phyloP scores from a whole-genome alignment of 2,113 vertebrate species.

The Podilymbus podiceps region DNA sequence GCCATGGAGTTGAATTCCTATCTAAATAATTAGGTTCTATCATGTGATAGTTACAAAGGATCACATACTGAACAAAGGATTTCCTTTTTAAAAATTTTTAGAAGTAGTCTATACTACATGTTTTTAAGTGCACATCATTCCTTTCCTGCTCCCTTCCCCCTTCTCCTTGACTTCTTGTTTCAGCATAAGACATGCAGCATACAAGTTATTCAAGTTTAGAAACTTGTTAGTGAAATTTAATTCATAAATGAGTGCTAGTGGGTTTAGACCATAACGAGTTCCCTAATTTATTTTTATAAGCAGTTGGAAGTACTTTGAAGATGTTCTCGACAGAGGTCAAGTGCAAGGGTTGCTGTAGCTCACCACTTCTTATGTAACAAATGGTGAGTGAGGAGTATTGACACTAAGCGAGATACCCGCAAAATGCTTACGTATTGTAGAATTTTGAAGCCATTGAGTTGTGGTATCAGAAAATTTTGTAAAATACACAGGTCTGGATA shows the following conservation, averaged over 20 bases:
- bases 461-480: not conserved
- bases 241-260: not conserved
- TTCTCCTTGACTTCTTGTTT: not conserved
- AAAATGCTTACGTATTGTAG: not conserved
- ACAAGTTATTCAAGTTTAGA: slow-evolving; percentile 39
- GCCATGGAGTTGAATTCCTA: not conserved
- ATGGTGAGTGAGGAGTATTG: not conserved
- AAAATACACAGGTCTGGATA: not conserved
- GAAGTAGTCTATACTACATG: not conserved
- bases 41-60: not conserved
- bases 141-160: not conserved
- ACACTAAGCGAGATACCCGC: not conserved
- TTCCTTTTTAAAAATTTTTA: not conserved
- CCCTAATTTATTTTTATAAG: slow-evolving; percentile 7
- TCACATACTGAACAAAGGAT: not conserved
- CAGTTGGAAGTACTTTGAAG: not conserved
- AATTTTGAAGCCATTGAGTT: not conserved
- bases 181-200: not conserved
- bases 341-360: not conserved
- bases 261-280: not conserved
- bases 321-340: not conserved
- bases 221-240: slow-evolving; percentile 20
- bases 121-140: not conserved
- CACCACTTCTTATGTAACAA: not conserved
- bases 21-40: not conserved